A percentile compares a stretch with the other conserved stretches of the same genome.
Conservation (phyloP, 2,113 vertebrate species). For the Pedetes capensis region DNA sequence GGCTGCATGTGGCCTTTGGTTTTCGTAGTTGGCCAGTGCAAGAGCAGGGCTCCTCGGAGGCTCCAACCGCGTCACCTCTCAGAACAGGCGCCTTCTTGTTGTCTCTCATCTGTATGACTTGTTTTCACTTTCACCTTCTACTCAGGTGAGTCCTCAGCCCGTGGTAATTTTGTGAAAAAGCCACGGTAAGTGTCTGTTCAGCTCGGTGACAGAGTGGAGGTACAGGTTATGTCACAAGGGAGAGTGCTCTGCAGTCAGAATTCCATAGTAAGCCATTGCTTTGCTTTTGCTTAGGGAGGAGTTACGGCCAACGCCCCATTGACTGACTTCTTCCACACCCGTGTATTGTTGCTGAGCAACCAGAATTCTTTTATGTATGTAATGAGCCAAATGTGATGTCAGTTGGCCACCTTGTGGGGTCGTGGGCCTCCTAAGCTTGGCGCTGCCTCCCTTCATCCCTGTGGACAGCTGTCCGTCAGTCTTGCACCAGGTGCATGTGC, state of each 20-base stretch:
- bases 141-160: conserved; percentile 57
- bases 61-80: not conserved
- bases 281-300: conserved; percentile 75
- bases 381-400: conserved; percentile 47
- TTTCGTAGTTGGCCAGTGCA: not conserved
- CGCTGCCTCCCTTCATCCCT: not conserved
- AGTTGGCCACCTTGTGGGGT: not conserved
- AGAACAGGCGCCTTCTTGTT: conserved; percentile 56
- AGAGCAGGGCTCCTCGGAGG: not conserved
- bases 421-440: not conserved
- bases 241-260: conserved; percentile 51
- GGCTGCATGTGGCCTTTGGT: not conserved
- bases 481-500: not conserved
- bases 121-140: conserved; percentile 73
- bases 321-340: conserved; percentile 56
- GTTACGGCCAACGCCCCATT: conserved; percentile 46
- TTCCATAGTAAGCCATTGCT: conserved; percentile 74
- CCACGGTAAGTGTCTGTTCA: conserved; percentile 77
- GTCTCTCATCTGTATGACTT: conserved; percentile 65
- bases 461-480: not conserved
- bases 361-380: conserved; percentile 50
- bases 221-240: conserved; percentile 70
- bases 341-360: conserved; percentile 68
- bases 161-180: conserved; percentile 73
- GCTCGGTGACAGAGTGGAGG: conserved; percentile 52